Conservation (phyloP, 2,797 vertebrate species). For the Microctenopoma lineatum region DNA sequence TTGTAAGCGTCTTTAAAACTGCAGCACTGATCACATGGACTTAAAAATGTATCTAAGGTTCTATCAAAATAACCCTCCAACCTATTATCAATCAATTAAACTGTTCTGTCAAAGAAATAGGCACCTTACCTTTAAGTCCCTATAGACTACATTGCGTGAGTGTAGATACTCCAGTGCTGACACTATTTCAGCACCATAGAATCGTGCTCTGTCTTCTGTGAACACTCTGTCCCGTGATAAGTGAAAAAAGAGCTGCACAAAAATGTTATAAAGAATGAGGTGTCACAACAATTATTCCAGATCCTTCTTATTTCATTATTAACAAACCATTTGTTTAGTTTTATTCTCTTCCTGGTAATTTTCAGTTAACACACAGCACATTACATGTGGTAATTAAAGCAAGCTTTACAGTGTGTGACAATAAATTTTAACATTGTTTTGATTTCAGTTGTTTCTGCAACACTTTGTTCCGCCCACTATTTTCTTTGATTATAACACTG, state of each 20-base stretch:
- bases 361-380: not conserved
- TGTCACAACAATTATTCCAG: not conserved
- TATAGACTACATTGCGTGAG: slow-evolving; percentile 93
- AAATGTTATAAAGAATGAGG: not conserved
- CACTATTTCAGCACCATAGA: slow-evolving; percentile 96
- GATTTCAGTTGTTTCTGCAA: not conserved
- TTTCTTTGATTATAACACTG: not conserved
- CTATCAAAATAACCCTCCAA: not conserved
- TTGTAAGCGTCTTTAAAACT: too few species aligned
- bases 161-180: slow-evolving; percentile 95
- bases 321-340: too few species aligned
- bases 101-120: not conserved
- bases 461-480: not conserved
- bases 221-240: slow-evolving; percentile 94
- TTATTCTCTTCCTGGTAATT: not conserved
- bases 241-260: slow-evolving; percentile 91
- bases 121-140: slow-evolving; percentile 91
- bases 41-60: not conserved
- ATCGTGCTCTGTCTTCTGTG: slow-evolving; percentile 92
- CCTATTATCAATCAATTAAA: not conserved
- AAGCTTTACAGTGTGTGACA: not conserved
- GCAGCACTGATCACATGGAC: too few species aligned
- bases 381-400: not conserved
- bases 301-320: not conserved
- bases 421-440: not conserved